phyloP scores from a whole-genome alignment of 2,113 vertebrate genomes.

The Melospiza georgiana region DNA sequence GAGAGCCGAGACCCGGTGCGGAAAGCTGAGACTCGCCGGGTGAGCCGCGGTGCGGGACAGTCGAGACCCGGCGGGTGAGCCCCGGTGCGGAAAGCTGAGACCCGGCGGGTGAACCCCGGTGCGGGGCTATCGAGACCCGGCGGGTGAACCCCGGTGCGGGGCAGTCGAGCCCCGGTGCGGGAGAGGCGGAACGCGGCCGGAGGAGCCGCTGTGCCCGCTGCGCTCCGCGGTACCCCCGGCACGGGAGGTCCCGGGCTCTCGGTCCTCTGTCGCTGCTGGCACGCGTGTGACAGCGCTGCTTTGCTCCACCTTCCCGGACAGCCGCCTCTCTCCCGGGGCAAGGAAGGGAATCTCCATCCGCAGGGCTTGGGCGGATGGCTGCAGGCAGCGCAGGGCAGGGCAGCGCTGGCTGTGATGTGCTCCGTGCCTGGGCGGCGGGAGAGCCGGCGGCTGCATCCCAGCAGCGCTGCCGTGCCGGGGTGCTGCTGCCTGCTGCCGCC shows the following conservation, averaged over 20 bases:
- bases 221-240: not conserved
- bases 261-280: not conserved
- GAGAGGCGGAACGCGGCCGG: not conserved
- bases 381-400: not conserved
- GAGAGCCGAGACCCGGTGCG: not conserved
- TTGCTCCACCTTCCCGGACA: not conserved
- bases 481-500: not conserved
- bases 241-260: not conserved
- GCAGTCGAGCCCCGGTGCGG: accelerated
- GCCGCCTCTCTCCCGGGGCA: not conserved
- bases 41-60: accelerated
- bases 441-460: not conserved
- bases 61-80: not conserved
- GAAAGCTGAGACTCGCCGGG: too few species aligned
- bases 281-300: not conserved
- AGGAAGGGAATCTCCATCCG: not conserved
- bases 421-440: not conserved
- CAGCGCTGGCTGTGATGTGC: not conserved
- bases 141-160: not conserved
- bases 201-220: not conserved
- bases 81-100: accelerated
- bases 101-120: not conserved
- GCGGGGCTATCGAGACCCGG: too few species aligned
- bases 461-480: not conserved
- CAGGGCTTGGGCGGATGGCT: not conserved